phyloP scores from a whole-genome alignment of 2,113 vertebrate genomes.

The Trochalopteron elliotii region DNA sequence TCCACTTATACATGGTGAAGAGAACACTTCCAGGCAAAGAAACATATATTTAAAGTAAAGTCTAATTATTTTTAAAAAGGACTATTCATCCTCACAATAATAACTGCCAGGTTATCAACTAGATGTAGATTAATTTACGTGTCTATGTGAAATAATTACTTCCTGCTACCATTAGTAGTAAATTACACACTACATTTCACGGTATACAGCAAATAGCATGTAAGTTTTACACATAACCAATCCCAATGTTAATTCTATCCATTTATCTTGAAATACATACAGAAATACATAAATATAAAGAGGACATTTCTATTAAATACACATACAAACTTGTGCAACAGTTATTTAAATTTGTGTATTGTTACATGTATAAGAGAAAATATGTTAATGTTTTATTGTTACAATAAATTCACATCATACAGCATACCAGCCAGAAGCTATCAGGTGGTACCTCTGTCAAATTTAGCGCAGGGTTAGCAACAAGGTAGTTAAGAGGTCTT shows the following conservation, averaged over 20 bases:
- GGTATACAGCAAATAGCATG: background rate
- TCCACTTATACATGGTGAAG: background rate
- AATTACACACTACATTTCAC: background rate
- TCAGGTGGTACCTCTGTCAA: conserved; percentile 26
- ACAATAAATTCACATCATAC: conserved; percentile 43
- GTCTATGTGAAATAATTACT: background rate
- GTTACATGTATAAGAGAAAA: conserved; percentile 45
- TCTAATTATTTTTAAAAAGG: background rate
- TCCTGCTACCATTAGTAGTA: conserved; percentile 14
- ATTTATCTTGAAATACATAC: background rate
- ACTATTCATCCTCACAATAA: background rate
- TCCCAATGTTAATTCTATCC: background rate
- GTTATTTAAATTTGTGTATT: background rate
- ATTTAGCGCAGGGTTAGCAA: conserved; percentile 83
- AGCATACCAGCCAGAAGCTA: conserved; percentile 70
- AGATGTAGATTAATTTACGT: background rate
- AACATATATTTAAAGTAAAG: background rate
- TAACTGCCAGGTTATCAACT: background rate
- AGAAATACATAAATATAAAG: background rate
- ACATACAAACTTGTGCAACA: background rate
- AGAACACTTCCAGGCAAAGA: background rate
- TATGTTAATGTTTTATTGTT: conserved; percentile 60
- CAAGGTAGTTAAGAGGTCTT: conserved; percentile 76
- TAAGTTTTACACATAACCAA: background rate
- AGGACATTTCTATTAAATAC: background rate